phyloP scores from a whole-genome alignment of 2,888 invertebrate species.

The Cylindroiulus punctatus region DNA sequence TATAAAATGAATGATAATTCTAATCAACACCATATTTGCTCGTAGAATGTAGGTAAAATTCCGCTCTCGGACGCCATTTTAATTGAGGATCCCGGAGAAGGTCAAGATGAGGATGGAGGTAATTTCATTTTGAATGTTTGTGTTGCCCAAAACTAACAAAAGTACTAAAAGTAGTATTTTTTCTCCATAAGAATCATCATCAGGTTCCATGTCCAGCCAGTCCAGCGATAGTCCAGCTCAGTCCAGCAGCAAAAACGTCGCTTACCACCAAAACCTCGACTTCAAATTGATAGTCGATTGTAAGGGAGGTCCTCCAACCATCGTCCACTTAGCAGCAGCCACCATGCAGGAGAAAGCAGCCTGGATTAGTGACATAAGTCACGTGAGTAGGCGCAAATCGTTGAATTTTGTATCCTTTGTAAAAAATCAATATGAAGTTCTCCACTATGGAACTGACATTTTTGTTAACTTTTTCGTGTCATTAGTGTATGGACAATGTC shows the following conservation, averaged over 20 bases:
- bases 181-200: conserved; percentile 67
- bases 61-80: conserved; percentile 84
- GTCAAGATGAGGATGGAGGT: conserved; percentile 73
- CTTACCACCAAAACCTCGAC: conserved; percentile 74
- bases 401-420: conserved; percentile 39
- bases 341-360: conserved; percentile 89
- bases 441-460: background rate
- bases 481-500: conserved; percentile 87
- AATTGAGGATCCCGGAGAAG: conserved; percentile 83
- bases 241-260: conserved; percentile 60
- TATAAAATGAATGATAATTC: too few species aligned
- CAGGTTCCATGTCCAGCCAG: conserved; percentile 69
- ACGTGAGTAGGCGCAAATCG: conserved; percentile 67
- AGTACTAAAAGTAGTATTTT: background rate
- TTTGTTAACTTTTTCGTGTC: conserved; percentile 58
- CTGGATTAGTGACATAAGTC: conserved; percentile 92
- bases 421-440: background rate
- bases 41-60: conserved; percentile 77
- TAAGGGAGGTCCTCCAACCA: conserved; percentile 75
- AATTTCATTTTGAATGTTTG: background rate
- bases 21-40: background rate
- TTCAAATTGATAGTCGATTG: conserved; percentile 78
- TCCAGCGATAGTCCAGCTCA: conserved; percentile 58
- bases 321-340: conserved; percentile 74
- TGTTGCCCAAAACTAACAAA: background rate